A percentile compares a stretch with the other conserved stretches of the same genome.
These are phyloP conservation scores for Exocentrus adspersus DNA, from an alignment of 2,888 invertebrate genomes.

Conservation along the genomic window DNA sequence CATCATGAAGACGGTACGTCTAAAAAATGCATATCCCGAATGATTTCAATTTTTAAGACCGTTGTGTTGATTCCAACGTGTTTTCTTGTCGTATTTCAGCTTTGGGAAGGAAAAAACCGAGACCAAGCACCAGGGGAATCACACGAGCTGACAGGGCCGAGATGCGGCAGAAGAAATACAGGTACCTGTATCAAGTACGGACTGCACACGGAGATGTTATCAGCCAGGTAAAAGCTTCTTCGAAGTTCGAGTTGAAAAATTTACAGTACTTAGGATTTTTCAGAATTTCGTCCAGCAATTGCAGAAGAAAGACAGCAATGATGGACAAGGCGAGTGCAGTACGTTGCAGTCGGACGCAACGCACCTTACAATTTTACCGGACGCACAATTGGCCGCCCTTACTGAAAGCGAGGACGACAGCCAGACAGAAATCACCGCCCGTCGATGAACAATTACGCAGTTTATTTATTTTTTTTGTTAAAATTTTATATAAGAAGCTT, in stretches of 20 bases:
- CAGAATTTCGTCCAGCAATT: conserved; percentile 84
- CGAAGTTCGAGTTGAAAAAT: too few relatives aligned
- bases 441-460: conserved; percentile 49
- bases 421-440: conserved; percentile 56
- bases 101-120: conserved; percentile 64
- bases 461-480: not conserved
- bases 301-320: conserved; percentile 76
- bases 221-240: conserved; percentile 78
- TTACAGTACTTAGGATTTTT: too few relatives aligned
- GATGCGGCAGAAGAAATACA: conserved; percentile 83
- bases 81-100: too few relatives aligned
- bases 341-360: conserved; percentile 83
- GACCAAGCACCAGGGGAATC: conserved; percentile 64
- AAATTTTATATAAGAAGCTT: conserved; percentile 11
- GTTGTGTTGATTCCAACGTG: not conserved
- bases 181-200: conserved; percentile 89
- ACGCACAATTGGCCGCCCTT: conserved; percentile 67
- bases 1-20: conserved; percentile 73
- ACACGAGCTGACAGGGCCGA: conserved; percentile 82
- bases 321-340: conserved; percentile 71
- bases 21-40: too few relatives aligned
- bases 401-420: conserved; percentile 72
- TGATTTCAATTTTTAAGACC: not conserved
- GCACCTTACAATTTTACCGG: conserved; percentile 80
- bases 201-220: conserved; percentile 91